Evolutionary conservation across 1,140 invertebrate species (phyloP).

Genomic region (Lordiphosa collinella): DNA sequence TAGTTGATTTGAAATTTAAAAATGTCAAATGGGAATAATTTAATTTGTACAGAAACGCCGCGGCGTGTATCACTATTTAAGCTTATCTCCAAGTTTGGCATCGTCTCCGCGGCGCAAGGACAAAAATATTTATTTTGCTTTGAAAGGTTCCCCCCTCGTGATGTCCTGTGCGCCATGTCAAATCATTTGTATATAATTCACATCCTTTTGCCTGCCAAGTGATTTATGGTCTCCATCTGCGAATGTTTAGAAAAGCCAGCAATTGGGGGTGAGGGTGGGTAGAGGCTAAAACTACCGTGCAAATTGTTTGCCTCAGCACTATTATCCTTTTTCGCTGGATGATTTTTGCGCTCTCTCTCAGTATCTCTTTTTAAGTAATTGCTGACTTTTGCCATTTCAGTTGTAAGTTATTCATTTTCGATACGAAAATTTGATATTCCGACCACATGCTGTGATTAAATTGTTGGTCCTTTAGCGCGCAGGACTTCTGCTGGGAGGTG

Average conservation of each 20-base stretch:
- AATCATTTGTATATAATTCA: slow-evolving; percentile 78
- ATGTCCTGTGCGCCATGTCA: slow-evolving; percentile 53
- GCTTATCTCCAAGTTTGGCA: slow-evolving; percentile 60
- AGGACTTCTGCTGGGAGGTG: slow-evolving; percentile 17
- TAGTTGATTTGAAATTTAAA: slow-evolving; percentile 43
- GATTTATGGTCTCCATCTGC: slow-evolving; percentile 64
- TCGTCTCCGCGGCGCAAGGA: slow-evolving; percentile 33
- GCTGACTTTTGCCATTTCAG: slow-evolving; percentile 64
- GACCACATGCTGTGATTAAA: slow-evolving; percentile 76
- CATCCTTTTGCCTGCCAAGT: slow-evolving; percentile 62
- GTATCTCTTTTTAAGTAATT: slow-evolving; percentile 66
- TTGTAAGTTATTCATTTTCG: slow-evolving; percentile 57
- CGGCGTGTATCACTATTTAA: background rate
- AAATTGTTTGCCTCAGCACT: slow-evolving; percentile 71
- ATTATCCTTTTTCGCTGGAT: slow-evolving; percentile 55
- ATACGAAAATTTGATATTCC: slow-evolving; percentile 75
- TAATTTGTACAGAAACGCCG: background rate
- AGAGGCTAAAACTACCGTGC: slow-evolving; percentile 17
- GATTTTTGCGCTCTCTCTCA: slow-evolving; percentile 29
- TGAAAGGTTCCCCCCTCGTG: slow-evolving; percentile 2
- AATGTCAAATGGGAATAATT: slow-evolving; percentile 24
- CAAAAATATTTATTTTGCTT: slow-evolving; percentile 18
- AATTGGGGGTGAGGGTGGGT: background rate
- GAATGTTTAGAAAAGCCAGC: slow-evolving; percentile 38
- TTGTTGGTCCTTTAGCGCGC: slow-evolving; percentile 36